Conservation (phyloP, 2,888 invertebrate genomes). For the Fragum whitleyi region DNA sequence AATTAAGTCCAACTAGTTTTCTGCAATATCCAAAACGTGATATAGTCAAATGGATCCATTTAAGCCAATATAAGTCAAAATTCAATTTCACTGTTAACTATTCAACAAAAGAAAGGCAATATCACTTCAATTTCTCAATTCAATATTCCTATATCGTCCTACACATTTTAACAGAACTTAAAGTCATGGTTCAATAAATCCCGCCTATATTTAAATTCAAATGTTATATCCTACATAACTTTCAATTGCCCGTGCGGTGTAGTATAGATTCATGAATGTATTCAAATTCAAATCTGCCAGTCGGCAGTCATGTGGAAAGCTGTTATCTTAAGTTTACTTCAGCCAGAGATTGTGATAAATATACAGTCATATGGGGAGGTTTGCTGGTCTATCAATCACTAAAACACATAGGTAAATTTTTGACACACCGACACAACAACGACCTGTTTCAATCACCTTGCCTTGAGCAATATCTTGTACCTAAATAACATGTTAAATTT, state of each 20-base stretch:
- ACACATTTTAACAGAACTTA: neutral
- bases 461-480: neutral
- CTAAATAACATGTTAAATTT: neutral
- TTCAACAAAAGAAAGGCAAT: neutral
- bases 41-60: neutral
- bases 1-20: neutral
- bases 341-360: neutral
- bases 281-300: conserved; percentile 26
- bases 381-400: conserved; percentile 18
- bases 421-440: neutral
- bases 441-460: neutral
- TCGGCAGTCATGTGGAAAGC: conserved; percentile 23
- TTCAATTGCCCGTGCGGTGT: conserved; percentile 19
- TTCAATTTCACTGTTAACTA: neutral
- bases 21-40: neutral
- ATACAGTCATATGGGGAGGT: neutral
- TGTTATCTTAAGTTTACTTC: conserved; percentile 20
- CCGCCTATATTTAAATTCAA: conserved; percentile 26
- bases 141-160: neutral
- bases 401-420: conserved; percentile 27
- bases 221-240: conserved; percentile 13
- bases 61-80: neutral
- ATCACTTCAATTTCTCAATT: conserved; percentile 11
- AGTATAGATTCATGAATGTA: conserved; percentile 8
- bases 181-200: conserved; percentile 18